These are phyloP conservation scores for Cancer borealis DNA, from an alignment of 2,888 invertebrate species.

Conservation along the genomic window DNA sequence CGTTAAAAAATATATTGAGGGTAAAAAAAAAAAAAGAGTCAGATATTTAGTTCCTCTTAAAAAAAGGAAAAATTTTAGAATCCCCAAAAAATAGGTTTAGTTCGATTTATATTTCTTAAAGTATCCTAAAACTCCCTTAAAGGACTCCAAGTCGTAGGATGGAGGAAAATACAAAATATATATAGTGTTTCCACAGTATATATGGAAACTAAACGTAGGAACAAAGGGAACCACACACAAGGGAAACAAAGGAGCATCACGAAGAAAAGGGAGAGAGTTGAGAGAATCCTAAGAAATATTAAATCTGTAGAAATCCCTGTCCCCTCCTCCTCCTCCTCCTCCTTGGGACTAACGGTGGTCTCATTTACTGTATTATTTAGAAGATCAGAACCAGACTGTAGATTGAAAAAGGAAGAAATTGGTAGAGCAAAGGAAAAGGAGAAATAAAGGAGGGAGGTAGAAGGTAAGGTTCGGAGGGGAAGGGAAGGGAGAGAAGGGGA, in stretches of 20 bases:
- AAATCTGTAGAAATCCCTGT: background rate
- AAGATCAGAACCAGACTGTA: background rate
- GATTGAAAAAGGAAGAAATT: background rate
- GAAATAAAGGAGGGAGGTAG: background rate
- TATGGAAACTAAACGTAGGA: background rate
- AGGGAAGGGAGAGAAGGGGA: background rate
- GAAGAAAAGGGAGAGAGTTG: background rate
- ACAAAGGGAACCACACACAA: background rate
- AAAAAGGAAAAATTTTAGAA: no score
- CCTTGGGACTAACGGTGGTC: background rate
- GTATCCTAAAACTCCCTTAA: background rate
- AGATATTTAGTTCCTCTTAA: no score
- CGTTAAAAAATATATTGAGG: no score
- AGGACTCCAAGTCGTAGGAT: background rate
- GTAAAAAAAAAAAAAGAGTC: no score
- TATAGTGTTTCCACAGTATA: background rate
- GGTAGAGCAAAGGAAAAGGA: background rate
- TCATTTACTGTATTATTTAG: background rate
- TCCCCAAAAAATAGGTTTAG: no score
- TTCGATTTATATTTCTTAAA: no score
- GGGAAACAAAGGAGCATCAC: background rate
- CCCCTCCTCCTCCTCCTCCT: background rate
- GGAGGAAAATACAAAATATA: background rate
- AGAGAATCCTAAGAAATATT: conserved; percentile 10
- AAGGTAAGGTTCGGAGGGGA: background rate